Evolutionary conservation across 1,140 invertebrate genomes (phyloP), one percentile per base, ranked within the genome.

Genomic region (Macrotrachela quadricornifera): DNA sequence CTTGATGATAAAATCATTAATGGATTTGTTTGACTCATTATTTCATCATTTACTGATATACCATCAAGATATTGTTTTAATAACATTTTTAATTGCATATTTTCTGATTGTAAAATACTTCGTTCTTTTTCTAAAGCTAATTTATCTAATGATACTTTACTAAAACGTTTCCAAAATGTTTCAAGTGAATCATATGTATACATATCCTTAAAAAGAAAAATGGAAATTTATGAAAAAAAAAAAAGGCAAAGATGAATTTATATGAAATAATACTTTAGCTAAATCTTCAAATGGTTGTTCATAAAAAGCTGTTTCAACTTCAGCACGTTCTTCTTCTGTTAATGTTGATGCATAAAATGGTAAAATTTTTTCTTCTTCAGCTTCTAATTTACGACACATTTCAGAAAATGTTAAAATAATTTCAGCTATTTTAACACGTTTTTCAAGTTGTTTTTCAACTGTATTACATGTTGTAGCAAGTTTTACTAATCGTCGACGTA

Each of bases 41-140:
- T 64, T 46, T 70, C 66, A 57, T 68, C 65, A 54, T 67, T 70
- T 44, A 70, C 68, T 36, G 68, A 70, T 30, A 71, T 68, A 12
- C 68, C 68, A 52, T 71, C 68, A 14, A 72, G 57, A 47, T 72
- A 71, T 56, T 72, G 67, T 54, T 71, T 70, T 13, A 72, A 60
- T 10, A 71, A 57, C 9, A 60, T 62, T 21, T 67, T 53, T 39
- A 72, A 58, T 50, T 68, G 62, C 49, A 62, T 58, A 57, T 72
- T 71, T 56, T 71, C 68, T 17, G 59, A 55, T 17, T 61, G 43
- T 44, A 71, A 44, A 0, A 57, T 59, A 46, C 61, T 58, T 46
- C 63, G 64, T 56, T 72, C 69, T 56, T 70, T 69, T 46, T 67
- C 63, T 41, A 71, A 54, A 12, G 66, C 65, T 11, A 66, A 51